phyloP scores from a whole-genome alignment of 1,140 invertebrate species.

The Calliphora vicina region DNA sequence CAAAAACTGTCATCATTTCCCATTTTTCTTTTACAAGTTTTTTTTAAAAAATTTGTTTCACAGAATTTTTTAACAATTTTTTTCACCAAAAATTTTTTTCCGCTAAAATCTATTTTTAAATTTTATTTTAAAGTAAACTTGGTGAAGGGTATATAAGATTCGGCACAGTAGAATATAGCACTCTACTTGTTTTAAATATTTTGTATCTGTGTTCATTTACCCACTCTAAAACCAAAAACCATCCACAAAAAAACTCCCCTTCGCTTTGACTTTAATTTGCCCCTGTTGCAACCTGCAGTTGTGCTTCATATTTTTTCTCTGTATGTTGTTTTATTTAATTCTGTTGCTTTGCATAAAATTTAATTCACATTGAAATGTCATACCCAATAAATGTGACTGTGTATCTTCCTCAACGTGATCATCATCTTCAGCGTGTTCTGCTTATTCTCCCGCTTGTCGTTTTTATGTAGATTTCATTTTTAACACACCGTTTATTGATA shows the following conservation, averaged over 20 bases:
- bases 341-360: neutral
- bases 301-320: neutral
- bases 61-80: too few species aligned
- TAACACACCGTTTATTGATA: neutral
- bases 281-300: neutral
- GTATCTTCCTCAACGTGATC: neutral
- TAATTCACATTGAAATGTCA: neutral
- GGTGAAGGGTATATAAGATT: too few species aligned
- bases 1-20: too few species aligned
- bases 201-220: neutral
- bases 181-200: too few species aligned
- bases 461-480: neutral
- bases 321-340: neutral
- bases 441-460: neutral
- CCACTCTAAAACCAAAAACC: neutral
- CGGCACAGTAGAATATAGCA: too few species aligned
- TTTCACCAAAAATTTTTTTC: too few species aligned
- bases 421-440: neutral
- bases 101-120: too few species aligned
- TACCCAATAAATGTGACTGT: neutral
- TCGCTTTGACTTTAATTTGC: neutral
- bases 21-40: too few species aligned
- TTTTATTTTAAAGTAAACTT: too few species aligned
- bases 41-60: too few species aligned
- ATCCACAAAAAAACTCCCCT: neutral